phyloP scores from a whole-genome alignment of 1,140 invertebrate genomes.

The Bombus sibiricus region DNA sequence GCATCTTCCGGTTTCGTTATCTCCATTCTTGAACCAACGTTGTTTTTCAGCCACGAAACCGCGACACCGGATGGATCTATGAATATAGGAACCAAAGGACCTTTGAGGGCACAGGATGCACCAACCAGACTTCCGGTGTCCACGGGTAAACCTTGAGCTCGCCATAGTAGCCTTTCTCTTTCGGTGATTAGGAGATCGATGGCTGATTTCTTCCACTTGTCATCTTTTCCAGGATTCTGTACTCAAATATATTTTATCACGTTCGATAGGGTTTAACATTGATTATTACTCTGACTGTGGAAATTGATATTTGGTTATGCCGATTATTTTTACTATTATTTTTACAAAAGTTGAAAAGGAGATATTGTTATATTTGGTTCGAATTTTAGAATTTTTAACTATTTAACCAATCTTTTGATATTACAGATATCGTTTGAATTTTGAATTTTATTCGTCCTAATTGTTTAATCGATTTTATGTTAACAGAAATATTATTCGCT shows the following conservation, averaged over 20 bases:
- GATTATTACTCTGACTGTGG: too few species aligned
- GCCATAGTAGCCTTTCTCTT: slow-evolving; percentile 93
- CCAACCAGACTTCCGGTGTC: slow-evolving; percentile 78
- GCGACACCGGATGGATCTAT: slow-evolving; percentile 95
- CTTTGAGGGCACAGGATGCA: slow-evolving; percentile 75
- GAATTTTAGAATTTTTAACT: not conserved
- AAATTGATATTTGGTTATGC: not conserved
- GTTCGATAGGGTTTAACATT: not conserved
- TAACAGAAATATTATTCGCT: not conserved
- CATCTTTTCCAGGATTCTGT: slow-evolving; percentile 70
- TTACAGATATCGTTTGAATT: too few species aligned
- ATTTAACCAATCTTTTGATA: too few species aligned
- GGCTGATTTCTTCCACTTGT: slow-evolving; percentile 71
- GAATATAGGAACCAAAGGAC: slow-evolving; percentile 87
- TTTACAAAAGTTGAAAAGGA: too few species aligned
- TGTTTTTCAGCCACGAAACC: slow-evolving; percentile 91
- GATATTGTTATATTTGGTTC: not conserved
- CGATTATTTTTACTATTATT: not conserved
- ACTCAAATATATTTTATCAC: not conserved
- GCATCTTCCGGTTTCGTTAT: slow-evolving; percentile 90
- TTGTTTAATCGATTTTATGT: not conserved
- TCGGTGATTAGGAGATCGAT: slow-evolving; percentile 83
- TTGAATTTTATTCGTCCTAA: not conserved
- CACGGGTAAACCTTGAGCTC: slow-evolving; percentile 90
- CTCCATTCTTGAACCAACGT: slow-evolving; percentile 88